phyloP scores from a whole-genome alignment of 2,113 vertebrate species.

The Zootoca vivipara region DNA sequence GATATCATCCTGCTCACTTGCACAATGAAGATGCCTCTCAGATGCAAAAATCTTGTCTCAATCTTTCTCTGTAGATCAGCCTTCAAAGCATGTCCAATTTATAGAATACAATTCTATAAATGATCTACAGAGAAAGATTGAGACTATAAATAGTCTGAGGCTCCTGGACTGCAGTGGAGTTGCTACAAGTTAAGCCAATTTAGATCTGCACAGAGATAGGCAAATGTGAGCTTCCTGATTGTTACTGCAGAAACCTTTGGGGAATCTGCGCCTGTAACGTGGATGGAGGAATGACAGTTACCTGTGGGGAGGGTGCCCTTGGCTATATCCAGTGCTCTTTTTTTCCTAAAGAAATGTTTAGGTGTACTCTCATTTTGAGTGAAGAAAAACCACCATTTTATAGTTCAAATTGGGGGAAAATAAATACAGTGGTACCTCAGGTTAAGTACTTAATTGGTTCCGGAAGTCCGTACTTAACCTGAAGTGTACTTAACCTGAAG shows the following conservation, averaged over 20 bases:
- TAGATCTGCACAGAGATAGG: conserved; percentile 57
- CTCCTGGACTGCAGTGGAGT: conserved; percentile 53
- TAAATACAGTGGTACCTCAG: too few species aligned
- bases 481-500: too few species aligned
- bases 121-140: too few species aligned
- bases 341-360: too few species aligned
- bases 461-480: too few species aligned
- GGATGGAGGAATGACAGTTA: conserved; percentile 8
- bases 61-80: conserved; percentile 9
- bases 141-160: conserved; percentile 55
- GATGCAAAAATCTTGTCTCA: conserved; percentile 49
- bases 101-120: conserved; percentile 46
- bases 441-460: too few species aligned
- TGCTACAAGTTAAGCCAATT: conserved; percentile 61
- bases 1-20: conserved; percentile 59
- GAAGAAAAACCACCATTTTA: too few species aligned
- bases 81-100: conserved; percentile 47
- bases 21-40: conserved; percentile 51
- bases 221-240: conserved; percentile 63
- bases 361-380: too few species aligned
- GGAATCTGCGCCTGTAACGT: conserved; percentile 54
- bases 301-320: neutral
- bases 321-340: neutral
- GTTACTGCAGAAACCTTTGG: conserved; percentile 44
- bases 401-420: too few species aligned